Evolutionary conservation across 2,113 vertebrate species (phyloP).

Genomic region (Martes martes): DNA sequence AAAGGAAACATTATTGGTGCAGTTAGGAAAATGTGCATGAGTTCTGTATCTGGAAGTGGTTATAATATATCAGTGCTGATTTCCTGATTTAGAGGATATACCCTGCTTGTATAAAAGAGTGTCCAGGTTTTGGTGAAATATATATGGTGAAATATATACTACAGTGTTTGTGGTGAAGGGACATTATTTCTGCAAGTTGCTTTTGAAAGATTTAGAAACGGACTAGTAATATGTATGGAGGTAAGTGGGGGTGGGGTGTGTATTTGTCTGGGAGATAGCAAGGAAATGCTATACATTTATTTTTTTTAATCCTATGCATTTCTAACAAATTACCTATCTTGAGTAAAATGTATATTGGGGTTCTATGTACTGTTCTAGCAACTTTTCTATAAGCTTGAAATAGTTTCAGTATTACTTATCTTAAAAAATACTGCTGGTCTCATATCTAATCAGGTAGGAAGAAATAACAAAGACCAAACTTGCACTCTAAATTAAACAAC

Average conservation of each 20-base stretch:
- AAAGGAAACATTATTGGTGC: background rate
- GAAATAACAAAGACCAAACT: background rate
- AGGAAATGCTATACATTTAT: background rate
- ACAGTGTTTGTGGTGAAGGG: background rate
- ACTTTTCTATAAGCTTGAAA: background rate
- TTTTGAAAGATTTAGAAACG: background rate
- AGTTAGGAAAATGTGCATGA: background rate
- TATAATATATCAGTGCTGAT: background rate
- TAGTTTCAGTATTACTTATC: background rate
- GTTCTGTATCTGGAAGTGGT: background rate
- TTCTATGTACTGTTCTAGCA: background rate
- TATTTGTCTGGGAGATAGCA: background rate
- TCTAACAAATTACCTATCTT: background rate
- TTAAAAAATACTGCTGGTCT: background rate
- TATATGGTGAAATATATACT: background rate
- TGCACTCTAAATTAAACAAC: background rate
- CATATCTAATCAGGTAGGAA: background rate
- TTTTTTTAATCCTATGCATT: background rate
- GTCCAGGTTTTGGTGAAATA: background rate
- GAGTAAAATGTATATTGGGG: background rate
- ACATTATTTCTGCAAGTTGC: background rate
- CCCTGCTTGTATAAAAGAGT: background rate
- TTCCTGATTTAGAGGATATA: background rate
- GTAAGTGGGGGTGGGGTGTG: background rate
- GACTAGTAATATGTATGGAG: background rate